Conservation (phyloP, 2,797 vertebrate species). For the Sardinella longiceps region DNA sequence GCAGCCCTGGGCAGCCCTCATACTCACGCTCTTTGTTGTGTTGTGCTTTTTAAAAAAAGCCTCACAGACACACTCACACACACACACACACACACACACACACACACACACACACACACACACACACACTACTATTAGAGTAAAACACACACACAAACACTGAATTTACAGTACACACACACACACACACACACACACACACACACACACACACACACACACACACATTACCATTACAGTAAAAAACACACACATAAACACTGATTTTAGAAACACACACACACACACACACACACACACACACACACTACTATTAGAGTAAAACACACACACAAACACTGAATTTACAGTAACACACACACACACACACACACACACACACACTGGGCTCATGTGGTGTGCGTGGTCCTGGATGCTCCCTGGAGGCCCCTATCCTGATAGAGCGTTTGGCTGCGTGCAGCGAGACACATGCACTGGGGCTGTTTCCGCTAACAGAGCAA, state of each 20-base stretch:
- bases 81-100: background rate
- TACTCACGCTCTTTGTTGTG: constrained; percentile 39
- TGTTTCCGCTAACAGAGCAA: background rate
- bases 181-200: background rate
- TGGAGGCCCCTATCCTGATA: background rate
- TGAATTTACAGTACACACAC: background rate
- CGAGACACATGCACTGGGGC: background rate
- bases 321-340: background rate
- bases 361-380: background rate
- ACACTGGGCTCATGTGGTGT: background rate
- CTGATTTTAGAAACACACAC: background rate
- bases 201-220: background rate
- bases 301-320: too few relatives aligned
- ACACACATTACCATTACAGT: background rate
- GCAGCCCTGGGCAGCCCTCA: background rate
- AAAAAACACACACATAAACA: too few relatives aligned
- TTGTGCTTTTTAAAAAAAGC: background rate
- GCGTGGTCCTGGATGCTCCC: background rate
- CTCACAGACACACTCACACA: background rate
- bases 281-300: background rate
- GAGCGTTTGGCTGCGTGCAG: background rate
- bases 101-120: constrained; percentile 10
- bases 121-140: too few relatives aligned
- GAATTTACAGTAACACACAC: background rate
- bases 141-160: background rate